A percentile compares a stretch with the other conserved stretches of the same genome.
phyloP scores from a whole-genome alignment of 2,113 vertebrate genomes.

The Amphiprion ocellaris region DNA sequence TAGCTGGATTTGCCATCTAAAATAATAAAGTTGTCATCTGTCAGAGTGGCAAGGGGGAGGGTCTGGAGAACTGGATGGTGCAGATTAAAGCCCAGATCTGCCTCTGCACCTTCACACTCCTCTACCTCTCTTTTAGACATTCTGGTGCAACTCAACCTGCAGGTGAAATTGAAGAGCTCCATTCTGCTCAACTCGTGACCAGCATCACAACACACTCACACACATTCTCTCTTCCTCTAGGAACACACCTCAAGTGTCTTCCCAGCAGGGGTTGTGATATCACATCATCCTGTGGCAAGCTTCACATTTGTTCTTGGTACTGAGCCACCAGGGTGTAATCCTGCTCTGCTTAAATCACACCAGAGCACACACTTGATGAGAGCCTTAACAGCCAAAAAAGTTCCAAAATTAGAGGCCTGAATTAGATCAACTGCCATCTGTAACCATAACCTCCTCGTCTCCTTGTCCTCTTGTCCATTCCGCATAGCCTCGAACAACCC shows the following conservation, averaged over 20 bases:
- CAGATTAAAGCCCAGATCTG: constrained; percentile 75
- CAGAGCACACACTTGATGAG: constrained; percentile 13
- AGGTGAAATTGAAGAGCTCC: constrained; percentile 68
- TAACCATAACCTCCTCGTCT: constrained; percentile 20
- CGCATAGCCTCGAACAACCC: constrained; percentile 5
- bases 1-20: constrained; percentile 79
- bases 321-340: constrained; percentile 33
- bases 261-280: constrained; percentile 19
- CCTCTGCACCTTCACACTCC: constrained; percentile 74
- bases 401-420: constrained; percentile 58
- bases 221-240: constrained; percentile 5
- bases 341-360: constrained; percentile 39
- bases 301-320: constrained; percentile 35
- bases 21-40: constrained; percentile 86
- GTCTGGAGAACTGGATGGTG: constrained; percentile 43
- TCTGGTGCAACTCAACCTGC: constrained; percentile 45
- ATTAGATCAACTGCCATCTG: constrained; percentile 41
- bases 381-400: constrained; percentile 30
- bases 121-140: constrained; percentile 31
- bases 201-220: constrained; percentile 54
- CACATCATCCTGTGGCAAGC: constrained; percentile 16
- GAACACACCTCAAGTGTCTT: constrained; percentile 43
- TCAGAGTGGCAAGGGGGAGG: constrained; percentile 75
- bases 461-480: constrained; percentile 14
- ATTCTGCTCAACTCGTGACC: constrained; percentile 61